phyloP scores from a whole-genome alignment of 2,113 vertebrate genomes.

The Oryzias celebensis region DNA sequence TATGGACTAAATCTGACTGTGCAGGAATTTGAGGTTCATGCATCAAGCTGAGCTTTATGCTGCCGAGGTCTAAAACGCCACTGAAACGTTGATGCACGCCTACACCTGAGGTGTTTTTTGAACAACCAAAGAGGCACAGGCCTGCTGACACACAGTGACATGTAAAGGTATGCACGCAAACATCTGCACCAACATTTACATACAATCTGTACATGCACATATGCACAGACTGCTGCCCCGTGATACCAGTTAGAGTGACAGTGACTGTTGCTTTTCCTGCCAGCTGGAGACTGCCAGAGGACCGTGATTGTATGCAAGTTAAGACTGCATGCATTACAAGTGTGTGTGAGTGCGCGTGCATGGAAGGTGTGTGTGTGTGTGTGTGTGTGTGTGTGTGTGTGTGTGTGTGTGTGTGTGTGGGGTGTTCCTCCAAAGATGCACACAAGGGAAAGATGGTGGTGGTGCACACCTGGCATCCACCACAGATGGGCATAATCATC shows the following conservation, averaged over 20 bases:
- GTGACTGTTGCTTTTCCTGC: constrained; percentile 55
- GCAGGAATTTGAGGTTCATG: too few species aligned
- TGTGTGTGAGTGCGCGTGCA: constrained; percentile 6
- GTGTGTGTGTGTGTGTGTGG: constrained; percentile 2
- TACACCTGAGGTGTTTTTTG: too few species aligned
- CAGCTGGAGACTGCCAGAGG: constrained; percentile 74
- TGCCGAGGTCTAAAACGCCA: too few species aligned
- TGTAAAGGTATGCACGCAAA: background rate
- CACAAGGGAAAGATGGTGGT: constrained; percentile 21
- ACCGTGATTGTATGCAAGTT: constrained; percentile 65
- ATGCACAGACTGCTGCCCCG: constrained; percentile 35
- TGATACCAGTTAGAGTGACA: constrained; percentile 64
- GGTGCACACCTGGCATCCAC: constrained; percentile 76
- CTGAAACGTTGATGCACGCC: too few species aligned
- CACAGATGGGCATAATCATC: constrained; percentile 80
- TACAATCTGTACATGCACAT: constrained; percentile 14
- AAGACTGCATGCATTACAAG: constrained; percentile 2
- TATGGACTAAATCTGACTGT: too few species aligned
- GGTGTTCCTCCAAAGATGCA: constrained; percentile 30
- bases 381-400: background rate
- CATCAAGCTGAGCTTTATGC: too few species aligned
- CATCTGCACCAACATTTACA: constrained; percentile 1
- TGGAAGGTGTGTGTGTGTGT: background rate
- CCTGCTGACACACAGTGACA: background rate
- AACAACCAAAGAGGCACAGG: background rate